A percentile compares a stretch with the other conserved stretches of the same genome.
phyloP scores from a whole-genome alignment of 2,888 invertebrate species.

The Muschampia staudingeri region DNA sequence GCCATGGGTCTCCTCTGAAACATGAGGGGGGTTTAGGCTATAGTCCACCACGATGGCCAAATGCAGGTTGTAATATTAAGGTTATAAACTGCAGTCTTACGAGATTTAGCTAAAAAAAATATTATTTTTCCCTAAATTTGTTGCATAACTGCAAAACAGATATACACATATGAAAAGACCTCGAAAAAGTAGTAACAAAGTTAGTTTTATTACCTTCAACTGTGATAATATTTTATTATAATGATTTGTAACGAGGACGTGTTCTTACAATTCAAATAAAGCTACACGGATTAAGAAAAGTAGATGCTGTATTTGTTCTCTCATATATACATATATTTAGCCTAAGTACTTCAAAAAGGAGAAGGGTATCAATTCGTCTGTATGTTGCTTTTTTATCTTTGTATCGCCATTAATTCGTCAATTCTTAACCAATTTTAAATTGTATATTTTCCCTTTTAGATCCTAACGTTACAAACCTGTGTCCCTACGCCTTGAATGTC shows the following conservation, averaged over 20 bases:
- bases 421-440: neutral
- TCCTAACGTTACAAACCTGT: slow-evolving; percentile 92
- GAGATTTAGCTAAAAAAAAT: too few relatives aligned
- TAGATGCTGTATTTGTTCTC: neutral
- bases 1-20: too few relatives aligned
- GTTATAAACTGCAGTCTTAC: too few relatives aligned
- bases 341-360: too few relatives aligned
- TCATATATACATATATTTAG: too few relatives aligned
- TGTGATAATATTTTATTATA: slow-evolving; percentile 2
- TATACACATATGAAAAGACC: neutral
- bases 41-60: too few relatives aligned
- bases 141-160: neutral
- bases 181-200: neutral
- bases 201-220: neutral
- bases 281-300: neutral
- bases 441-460: slow-evolving; percentile 73
- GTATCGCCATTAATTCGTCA: too few relatives aligned
- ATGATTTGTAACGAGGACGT: neutral
- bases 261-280: neutral
- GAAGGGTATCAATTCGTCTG: too few relatives aligned
- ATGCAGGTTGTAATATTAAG: too few relatives aligned
- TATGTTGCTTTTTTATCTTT: too few relatives aligned
- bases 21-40: too few relatives aligned
- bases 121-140: too few relatives aligned
- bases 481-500: slow-evolving; percentile 95